These are phyloP conservation scores for Nasonovia ribisnigri DNA, from an alignment of 2,888 invertebrate species.

Conservation along the genomic window DNA sequence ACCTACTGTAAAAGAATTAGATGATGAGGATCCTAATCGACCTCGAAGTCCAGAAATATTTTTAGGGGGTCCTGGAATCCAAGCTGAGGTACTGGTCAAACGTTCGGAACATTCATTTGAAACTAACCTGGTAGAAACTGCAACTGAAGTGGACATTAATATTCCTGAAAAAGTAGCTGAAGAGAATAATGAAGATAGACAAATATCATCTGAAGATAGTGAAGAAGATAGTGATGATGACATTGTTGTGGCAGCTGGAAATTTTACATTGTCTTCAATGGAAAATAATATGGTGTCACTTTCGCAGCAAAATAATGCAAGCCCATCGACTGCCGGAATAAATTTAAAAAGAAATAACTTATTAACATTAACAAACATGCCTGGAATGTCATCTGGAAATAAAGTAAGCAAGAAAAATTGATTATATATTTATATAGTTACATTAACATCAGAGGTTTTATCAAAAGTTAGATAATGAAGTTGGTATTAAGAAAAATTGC, in stretches of 20 bases:
- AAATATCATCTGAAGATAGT: conserved; percentile 57
- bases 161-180: conserved; percentile 26
- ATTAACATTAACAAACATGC: conserved; percentile 54
- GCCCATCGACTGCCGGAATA: conserved; percentile 47
- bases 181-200: conserved; percentile 54
- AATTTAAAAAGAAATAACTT: conserved; percentile 62
- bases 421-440: neutral
- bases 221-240: conserved; percentile 64
- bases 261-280: conserved; percentile 59
- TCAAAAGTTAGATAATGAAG: neutral
- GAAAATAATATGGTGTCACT: conserved; percentile 48
- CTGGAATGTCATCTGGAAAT: conserved; percentile 50
- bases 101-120: conserved; percentile 1
- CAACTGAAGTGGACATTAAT: neutral
- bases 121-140: neutral
- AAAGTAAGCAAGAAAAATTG: conserved; percentile 45
- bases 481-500: neutral
- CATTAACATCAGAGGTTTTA: neutral
- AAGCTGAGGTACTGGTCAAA: neutral
- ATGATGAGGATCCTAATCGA: conserved; percentile 36
- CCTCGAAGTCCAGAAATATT: conserved; percentile 49
- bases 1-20: conserved; percentile 41
- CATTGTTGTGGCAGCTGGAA: conserved; percentile 58
- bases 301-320: conserved; percentile 52
- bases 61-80: neutral